Evolutionary conservation across 1,140 invertebrate genomes (phyloP), one percentile per base, ranked within the genome.

Genomic region (Drosophila santomea): DNA sequence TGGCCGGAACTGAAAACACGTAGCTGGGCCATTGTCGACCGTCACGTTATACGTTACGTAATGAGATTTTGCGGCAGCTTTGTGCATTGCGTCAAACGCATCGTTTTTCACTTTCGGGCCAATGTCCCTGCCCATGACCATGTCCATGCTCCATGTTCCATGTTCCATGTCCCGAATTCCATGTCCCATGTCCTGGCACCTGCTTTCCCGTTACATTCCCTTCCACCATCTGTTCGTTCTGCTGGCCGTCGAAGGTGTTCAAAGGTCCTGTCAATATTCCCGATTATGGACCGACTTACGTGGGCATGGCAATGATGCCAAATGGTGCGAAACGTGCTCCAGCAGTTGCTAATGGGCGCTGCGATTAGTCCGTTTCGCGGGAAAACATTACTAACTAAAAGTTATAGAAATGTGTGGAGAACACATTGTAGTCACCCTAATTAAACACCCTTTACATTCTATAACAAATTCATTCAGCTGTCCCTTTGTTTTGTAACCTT

Each of bases 21-120:
- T 79, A 83, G 59, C 39, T 8, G 45, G 48, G 41, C 62, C 59
- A 28, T 32, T n/a, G 68, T 76, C 68, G 78, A 59, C 68, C 80
- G 63, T 84, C 60, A 80, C 71, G 61, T 75, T 79, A 72, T 58
- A 58, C 80, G 76, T 80, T 76, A 83, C 80, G 80, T 84, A 84
- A 84, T 84, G 80, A 76, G 80, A 83, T 84, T 83, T 80, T 83
- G 71, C 64, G 76, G 72, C 80, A 83, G 80, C 75, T 80, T 83
- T 83, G 80, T 82, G 80, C 71, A 73, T 56, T 66, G 73, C 58
- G 47, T 57, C 64, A 32, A 59, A 52, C 43, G 32, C 23, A 48
- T 17, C 63, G 35, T 41, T 44, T 48, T 57, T 17, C 60, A 23
- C 17, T 39, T 38, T 11, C 20, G 17, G 51, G 17, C 14, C 54